Base-by-base conservation (phyloP, 2,113 vertebrate species). In the Brachyhypopomus occidentalis region DNA sequence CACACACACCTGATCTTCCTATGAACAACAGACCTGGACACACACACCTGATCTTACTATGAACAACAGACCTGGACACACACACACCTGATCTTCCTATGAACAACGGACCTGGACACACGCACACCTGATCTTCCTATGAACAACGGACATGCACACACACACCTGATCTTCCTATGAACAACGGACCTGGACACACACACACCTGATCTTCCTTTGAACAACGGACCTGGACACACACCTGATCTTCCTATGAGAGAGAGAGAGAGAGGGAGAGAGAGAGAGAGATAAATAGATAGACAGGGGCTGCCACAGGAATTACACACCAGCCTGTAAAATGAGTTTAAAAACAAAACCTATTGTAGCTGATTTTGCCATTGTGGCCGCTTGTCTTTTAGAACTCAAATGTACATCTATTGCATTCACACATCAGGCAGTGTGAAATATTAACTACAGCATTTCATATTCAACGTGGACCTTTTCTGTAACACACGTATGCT, bases 111-210 rank as follows among this genome's bases (percentile, higher is more conserved):
- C 30, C 95, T 0, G 85, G 90, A 56, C 92, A 98, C 83, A 88
- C n/a, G n/a, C 82, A n/a, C 95, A 98, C 64, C 89, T 99, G 85
- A 92, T 92, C 80, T 95, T 98, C 86, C 89, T 93, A 71, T 98
- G 87, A 95, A 52, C 45, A 52, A 14, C 12, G 1, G 9, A 52
- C 9, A 5, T 52, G 45, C 7, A 14, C 2, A 52, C 45, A 52
- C 45, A 14, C 45, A 52, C 9, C 9, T 45, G 41, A 45, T 56
- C 9, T 22, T 72, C 36, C 22, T 62, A 66, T 34, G 74, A 79
- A 7, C 2, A 11, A 11, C 12, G 1, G 9, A 52, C 45, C 45
- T 52, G 45, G 3, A 14, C 2, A 52, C 45, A 52, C 45, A 52
- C 45, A 52, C 45, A 52, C 45, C 45, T 52, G 11, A 14, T 52